phyloP scores from a whole-genome alignment of 2,113 vertebrate species.

The Podocnemis expansa region DNA sequence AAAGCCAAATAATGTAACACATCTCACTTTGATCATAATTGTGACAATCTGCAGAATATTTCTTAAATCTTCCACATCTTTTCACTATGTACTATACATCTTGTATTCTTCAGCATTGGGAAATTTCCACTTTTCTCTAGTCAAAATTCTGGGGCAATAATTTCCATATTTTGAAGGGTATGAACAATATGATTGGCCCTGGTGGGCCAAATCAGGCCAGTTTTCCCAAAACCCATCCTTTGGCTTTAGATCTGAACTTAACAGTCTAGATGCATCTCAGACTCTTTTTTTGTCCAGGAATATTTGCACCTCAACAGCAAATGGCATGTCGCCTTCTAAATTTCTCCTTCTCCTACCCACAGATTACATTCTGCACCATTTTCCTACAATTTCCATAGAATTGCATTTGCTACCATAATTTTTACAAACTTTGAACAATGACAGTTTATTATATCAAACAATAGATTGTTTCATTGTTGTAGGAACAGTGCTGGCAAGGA shows the following conservation, averaged over 20 bases:
- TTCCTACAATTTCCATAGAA: constrained; percentile 26
- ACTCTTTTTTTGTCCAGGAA: neutral
- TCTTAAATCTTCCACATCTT: constrained; percentile 36
- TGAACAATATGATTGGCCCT: neutral
- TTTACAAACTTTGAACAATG: neutral
- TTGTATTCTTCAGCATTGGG: neutral
- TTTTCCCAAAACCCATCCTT: neutral
- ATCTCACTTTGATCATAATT: constrained; percentile 13
- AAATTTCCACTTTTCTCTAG: neutral
- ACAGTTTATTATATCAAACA: constrained; percentile 16
- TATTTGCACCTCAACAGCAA: neutral
- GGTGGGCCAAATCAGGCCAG: neutral
- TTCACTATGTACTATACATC: constrained; percentile 17
- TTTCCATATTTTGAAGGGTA: neutral
- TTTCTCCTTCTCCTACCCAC: neutral
- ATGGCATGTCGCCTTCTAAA: neutral
- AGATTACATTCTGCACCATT: neutral
- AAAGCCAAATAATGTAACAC: constrained; percentile 22
- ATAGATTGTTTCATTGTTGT: no score
- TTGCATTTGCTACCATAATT: neutral
- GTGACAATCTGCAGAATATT: neutral
- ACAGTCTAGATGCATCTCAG: neutral
- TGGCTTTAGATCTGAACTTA: constrained; percentile 1
- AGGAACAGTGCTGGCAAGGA: neutral
- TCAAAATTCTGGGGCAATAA: neutral